These are phyloP conservation scores for Cerceris ruficornis DNA, from an alignment of 2,888 invertebrate species.

Conservation along the genomic window DNA sequence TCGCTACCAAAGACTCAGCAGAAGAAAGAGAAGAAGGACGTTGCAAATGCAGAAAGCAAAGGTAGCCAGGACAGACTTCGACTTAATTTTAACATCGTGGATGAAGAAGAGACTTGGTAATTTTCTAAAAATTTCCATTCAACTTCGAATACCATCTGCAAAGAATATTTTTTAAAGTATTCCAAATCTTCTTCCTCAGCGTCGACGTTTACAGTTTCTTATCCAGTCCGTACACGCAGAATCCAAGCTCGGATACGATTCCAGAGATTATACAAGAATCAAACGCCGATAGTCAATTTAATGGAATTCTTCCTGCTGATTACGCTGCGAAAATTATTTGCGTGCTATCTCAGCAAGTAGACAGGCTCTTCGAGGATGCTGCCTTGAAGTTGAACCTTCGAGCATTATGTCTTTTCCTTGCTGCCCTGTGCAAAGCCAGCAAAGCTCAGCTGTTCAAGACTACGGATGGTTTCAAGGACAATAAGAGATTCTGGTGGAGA, in stretches of 20 bases:
- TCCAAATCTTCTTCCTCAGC: conserved; percentile 79
- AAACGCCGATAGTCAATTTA: conserved; percentile 83
- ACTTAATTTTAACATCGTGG: conserved; percentile 85
- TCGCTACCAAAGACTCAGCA: conserved; percentile 86
- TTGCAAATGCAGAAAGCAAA: conserved; percentile 84
- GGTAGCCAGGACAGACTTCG: conserved; percentile 85
- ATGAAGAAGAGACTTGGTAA: conserved; percentile 91
- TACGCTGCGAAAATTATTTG: conserved; percentile 95
- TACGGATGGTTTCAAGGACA: conserved; percentile 70
- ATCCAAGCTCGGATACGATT: conserved; percentile 84
- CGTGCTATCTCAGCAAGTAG: conserved; percentile 94
- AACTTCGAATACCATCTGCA: too few species aligned
- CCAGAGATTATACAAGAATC: conserved; percentile 86
- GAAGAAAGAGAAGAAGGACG: conserved; percentile 84
- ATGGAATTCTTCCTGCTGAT: conserved; percentile 87
- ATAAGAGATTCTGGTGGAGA: conserved; percentile 79
- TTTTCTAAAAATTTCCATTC: too few species aligned
- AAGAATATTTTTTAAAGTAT: too few species aligned
- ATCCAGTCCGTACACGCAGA: conserved; percentile 86
- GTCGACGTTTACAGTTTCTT: conserved; percentile 93
- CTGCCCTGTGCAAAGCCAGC: conserved; percentile 92
- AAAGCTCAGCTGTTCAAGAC: conserved; percentile 86
- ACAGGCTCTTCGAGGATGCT: conserved; percentile 94
- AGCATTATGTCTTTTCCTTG: conserved; percentile 91
- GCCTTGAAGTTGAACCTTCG: conserved; percentile 93